phyloP scores from a whole-genome alignment of 2,113 vertebrate species.

The Erinaceus europaeus region DNA sequence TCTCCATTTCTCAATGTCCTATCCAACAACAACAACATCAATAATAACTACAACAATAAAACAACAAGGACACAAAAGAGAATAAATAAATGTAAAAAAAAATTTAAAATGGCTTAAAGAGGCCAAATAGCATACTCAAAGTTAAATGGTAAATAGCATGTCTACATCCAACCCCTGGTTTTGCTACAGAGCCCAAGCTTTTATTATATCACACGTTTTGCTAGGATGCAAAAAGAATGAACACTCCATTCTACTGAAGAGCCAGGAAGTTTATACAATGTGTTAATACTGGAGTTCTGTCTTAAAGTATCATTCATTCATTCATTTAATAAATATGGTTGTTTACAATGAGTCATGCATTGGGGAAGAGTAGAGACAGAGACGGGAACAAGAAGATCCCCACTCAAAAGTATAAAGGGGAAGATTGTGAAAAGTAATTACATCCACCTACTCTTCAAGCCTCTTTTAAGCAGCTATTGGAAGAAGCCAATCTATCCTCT shows the following conservation, averaged over 20 bases:
- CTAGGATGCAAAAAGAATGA: neutral
- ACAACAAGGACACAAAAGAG: no score
- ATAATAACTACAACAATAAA: no score
- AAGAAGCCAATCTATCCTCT: constrained; percentile 11
- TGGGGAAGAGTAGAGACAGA: neutral
- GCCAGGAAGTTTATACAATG: neutral
- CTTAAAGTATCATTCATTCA: constrained; percentile 26
- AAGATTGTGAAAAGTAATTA: constrained; percentile 35
- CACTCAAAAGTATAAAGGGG: neutral
- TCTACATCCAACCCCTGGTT: neutral
- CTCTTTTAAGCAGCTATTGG: neutral
- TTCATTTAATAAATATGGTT: constrained; percentile 6
- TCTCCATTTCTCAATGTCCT: no score
- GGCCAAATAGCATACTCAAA: neutral
- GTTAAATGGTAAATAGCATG: neutral
- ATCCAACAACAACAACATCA: no score
- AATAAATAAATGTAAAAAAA: no score
- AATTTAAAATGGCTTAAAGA: neutral
- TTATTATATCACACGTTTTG: neutral
- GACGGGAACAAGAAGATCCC: neutral
- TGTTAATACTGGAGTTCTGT: neutral
- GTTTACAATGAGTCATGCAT: neutral
- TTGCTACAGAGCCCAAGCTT: neutral
- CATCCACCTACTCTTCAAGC: neutral
- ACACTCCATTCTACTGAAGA: neutral